phyloP scores from a whole-genome alignment of 2,797 vertebrate genomes.

The Acropternis orthonyx region DNA sequence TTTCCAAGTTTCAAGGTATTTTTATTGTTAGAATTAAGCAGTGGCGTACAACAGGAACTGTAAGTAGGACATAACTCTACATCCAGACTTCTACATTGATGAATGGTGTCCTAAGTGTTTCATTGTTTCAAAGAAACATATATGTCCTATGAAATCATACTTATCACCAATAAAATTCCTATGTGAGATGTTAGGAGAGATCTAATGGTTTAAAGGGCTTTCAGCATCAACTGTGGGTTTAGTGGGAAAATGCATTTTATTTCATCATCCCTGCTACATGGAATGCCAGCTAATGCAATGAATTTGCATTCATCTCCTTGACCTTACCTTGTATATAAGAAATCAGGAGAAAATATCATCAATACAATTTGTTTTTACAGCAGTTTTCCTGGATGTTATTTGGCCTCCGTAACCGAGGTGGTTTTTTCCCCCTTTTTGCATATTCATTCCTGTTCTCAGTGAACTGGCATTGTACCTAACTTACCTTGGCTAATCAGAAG shows the following conservation, averaged over 20 bases:
- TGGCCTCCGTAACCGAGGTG: neutral
- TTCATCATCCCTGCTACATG: neutral
- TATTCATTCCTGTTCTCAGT: neutral
- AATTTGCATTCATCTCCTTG: slow-evolving; percentile 1
- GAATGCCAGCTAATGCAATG: neutral
- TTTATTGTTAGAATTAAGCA: neutral
- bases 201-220: neutral
- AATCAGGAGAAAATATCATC: neutral
- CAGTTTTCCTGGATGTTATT: neutral
- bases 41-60: neutral
- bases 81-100: neutral
- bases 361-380: neutral
- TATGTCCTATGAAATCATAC: neutral
- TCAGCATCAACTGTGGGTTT: neutral
- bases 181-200: neutral
- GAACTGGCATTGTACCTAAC: slow-evolving; percentile 32
- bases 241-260: neutral
- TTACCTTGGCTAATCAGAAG: slow-evolving; percentile 63
- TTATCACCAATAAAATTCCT: neutral
- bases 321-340: neutral
- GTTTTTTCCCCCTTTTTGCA: neutral
- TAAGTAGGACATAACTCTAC: neutral
- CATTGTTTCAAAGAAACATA: neutral
- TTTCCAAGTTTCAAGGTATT: neutral
- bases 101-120: neutral